Conservation (phyloP, 2,888 invertebrate genomes). For the Aplocera efformata region DNA sequence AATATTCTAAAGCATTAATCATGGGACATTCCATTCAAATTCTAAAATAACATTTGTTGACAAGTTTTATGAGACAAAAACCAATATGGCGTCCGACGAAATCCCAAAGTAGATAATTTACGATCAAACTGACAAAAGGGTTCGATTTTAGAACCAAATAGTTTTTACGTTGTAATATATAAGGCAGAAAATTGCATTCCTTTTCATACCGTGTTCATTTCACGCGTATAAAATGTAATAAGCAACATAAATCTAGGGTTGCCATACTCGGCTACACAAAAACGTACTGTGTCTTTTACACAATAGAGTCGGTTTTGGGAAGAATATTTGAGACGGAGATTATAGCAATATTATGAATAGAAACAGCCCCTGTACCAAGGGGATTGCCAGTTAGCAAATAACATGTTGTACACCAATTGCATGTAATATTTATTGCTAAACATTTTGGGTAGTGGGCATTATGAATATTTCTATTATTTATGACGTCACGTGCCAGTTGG, state of each 20-base stretch:
- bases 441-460: slow-evolving; percentile 51
- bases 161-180: slow-evolving; percentile 50
- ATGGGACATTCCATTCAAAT: slow-evolving; percentile 17
- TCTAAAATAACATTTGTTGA: slow-evolving; percentile 44
- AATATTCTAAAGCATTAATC: slow-evolving; percentile 12
- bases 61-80: slow-evolving; percentile 59
- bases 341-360: slow-evolving; percentile 66
- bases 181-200: slow-evolving; percentile 62
- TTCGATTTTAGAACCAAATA: slow-evolving; percentile 44
- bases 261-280: slow-evolving; percentile 24
- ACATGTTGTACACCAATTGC: slow-evolving; percentile 61
- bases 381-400: slow-evolving; percentile 67
- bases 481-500: slow-evolving; percentile 14
- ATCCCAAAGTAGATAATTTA: slow-evolving; percentile 73
- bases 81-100: slow-evolving; percentile 68
- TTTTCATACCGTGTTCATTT: slow-evolving; percentile 60
- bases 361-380: slow-evolving; percentile 57
- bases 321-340: slow-evolving; percentile 42
- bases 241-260: slow-evolving; percentile 69
- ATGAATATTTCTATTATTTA: slow-evolving; percentile 50
- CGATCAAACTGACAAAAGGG: slow-evolving; percentile 61
- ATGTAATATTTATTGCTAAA: slow-evolving; percentile 71
- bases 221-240: slow-evolving; percentile 75
- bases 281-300: slow-evolving; percentile 18
- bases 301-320: slow-evolving; percentile 42